Conservation (phyloP, 2,113 vertebrate genomes). For the Sterrhoptilus dennistouni region DNA sequence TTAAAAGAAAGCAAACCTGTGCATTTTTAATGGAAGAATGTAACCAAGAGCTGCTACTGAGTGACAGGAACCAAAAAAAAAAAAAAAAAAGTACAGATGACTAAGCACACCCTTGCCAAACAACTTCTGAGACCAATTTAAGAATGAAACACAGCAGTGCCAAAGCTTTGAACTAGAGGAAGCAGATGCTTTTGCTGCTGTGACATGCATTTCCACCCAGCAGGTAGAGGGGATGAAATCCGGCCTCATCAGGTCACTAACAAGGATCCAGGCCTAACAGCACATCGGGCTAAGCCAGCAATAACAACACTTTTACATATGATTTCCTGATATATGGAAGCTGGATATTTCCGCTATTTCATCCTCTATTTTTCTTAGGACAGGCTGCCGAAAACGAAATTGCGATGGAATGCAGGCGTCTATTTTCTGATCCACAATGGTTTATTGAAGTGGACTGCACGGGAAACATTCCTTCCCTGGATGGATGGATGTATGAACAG, state of each 20-base stretch:
- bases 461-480: slow-evolving; percentile 11
- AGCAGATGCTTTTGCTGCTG: slow-evolving; percentile 68
- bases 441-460: slow-evolving; percentile 29
- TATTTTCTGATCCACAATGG: slow-evolving; percentile 46
- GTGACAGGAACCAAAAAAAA: slow-evolving; percentile 41
- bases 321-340: slow-evolving; percentile 61
- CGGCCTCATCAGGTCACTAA: slow-evolving; percentile 54
- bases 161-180: slow-evolving; percentile 70
- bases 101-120: slow-evolving; percentile 53
- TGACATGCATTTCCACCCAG: slow-evolving; percentile 68
- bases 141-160: slow-evolving; percentile 49
- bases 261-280: slow-evolving; percentile 36
- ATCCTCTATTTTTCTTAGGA: slow-evolving; percentile 63
- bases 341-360: slow-evolving; percentile 60
- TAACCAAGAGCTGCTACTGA: neutral
- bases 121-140: slow-evolving; percentile 66
- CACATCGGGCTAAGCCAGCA: slow-evolving; percentile 53
- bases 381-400: slow-evolving; percentile 50
- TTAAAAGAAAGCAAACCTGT: neutral
- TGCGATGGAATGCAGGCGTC: slow-evolving; percentile 48
- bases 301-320: slow-evolving; percentile 63
- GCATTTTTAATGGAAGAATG: neutral
- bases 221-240: slow-evolving; percentile 63
- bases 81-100: slow-evolving; percentile 63
- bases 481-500: neutral